These are phyloP conservation scores for Petrocephalus sullivani DNA, from an alignment of 2,797 vertebrate species.

Conservation along the genomic window DNA sequence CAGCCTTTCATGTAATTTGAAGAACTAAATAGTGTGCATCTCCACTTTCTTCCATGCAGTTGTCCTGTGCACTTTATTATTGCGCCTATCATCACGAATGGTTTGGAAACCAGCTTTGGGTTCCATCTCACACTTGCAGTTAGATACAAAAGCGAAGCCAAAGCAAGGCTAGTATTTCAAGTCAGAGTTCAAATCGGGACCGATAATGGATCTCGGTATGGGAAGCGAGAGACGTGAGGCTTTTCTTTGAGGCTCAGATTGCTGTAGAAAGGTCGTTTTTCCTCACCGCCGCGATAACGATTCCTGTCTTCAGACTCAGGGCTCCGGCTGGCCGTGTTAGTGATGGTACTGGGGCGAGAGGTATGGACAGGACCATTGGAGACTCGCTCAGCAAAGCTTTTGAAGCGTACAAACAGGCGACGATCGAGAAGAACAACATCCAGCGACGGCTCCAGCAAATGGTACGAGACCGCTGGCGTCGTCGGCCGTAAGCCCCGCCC, in stretches of 20 bases:
- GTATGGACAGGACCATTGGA: conserved; percentile 95
- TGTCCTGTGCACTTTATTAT: background rate
- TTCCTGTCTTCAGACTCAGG: conserved; percentile 38
- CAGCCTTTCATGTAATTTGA: background rate
- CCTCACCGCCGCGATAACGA: background rate
- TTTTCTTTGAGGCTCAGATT: background rate
- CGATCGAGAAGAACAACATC: conserved; percentile 85
- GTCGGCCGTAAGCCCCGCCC: background rate
- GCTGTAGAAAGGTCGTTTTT: background rate
- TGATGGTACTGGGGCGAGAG: conserved; percentile 80
- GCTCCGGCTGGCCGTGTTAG: conserved; percentile 69
- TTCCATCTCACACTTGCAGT: background rate
- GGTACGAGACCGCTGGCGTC: conserved; percentile 55
- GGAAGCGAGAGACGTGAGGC: background rate
- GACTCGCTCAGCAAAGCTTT: conserved; percentile 98
- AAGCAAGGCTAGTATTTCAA: background rate
- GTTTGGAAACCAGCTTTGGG: background rate
- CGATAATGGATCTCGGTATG: background rate
- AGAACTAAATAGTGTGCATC: background rate
- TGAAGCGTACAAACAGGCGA: conserved; percentile 90
- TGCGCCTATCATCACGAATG: background rate
- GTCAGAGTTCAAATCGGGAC: background rate
- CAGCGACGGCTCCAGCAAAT: conserved; percentile 82
- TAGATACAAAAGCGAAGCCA: background rate
- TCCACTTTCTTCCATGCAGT: background rate